These are phyloP conservation scores for Ciconia stormi DNA, from an alignment of 2,113 vertebrate species.

Conservation along the genomic window DNA sequence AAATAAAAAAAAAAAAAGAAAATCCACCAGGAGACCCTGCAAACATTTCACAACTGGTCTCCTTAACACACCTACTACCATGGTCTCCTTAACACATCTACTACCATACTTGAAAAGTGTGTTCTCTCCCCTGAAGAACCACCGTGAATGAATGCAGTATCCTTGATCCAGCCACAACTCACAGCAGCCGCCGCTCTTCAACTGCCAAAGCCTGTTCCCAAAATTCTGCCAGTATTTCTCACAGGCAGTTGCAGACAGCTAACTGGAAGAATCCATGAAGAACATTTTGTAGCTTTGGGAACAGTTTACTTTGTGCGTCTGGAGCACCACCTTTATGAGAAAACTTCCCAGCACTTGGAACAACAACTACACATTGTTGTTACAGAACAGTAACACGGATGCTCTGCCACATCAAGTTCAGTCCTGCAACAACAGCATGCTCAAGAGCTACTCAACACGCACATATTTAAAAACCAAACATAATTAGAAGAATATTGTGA, in stretches of 20 bases:
- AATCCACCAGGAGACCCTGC: background rate
- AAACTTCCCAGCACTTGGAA: background rate
- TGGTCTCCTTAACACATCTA: background rate
- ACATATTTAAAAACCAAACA: background rate
- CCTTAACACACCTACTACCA: background rate
- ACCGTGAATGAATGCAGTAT: background rate
- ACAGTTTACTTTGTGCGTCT: background rate
- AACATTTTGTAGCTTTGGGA: background rate
- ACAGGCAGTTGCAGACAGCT: accelerated
- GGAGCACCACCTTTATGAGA: background rate
- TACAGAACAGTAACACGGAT: background rate
- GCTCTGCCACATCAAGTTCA: background rate
- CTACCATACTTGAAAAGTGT: background rate
- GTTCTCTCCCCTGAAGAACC: background rate
- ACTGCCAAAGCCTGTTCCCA: background rate
- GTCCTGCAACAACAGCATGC: background rate
- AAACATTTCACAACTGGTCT: background rate
- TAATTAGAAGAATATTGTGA: background rate
- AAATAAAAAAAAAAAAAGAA: background rate
- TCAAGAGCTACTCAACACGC: background rate
- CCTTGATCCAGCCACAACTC: background rate
- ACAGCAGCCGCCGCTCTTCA: accelerated
- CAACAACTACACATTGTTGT: background rate
- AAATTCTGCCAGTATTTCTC: background rate
- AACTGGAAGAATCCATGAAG: background rate